Evolutionary conservation across 2,888 invertebrate genomes (phyloP), one percentile per base, ranked within the genome.

Genomic region (Achlya flavicornis): DNA sequence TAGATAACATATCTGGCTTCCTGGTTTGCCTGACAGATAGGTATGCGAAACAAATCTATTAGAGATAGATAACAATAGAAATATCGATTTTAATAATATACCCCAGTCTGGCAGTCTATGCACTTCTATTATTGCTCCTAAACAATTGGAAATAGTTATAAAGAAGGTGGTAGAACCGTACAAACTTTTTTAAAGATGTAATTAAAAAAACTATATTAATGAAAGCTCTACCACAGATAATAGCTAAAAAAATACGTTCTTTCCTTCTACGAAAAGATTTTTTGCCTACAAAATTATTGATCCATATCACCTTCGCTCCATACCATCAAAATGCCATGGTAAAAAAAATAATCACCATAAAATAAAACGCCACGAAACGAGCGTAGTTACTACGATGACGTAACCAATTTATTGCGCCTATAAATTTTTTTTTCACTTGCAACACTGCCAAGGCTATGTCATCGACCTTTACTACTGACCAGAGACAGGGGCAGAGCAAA

Each of bases 381-480:
- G 41, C 41, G 60, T 60, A 53, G 60, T 41, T 60, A 60, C 60
- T 63, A 70, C 71, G 73, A 69, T 88, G 87, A 87, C 78, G 82
- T 76, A 85, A 88, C 79, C 82, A 78, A 84, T 84, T 84, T 80
- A 78, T 79, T 77, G 74, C 79, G 81, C 75, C 77, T 77, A 76
- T 80, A 78, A 77, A 74, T 76, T 85, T 85, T 88, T 85, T 88
- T 86, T 83, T 75, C 71, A 70, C 74, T 79, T 74, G 80, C 80
- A 87, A 86, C 83, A 84, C 77, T 71, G 73, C 75, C 84, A 86
- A 85, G 85, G 84, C 79, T 76, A 83, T 77, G 87, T 87, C 89
- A 87, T 83, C 75, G 87, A 90, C 88, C 89, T 77, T 65, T 64
- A 7, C 53, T 53, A 26, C 26, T 26, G 26, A 2, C 26, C 26